These are phyloP conservation scores for Disparrhopalites patrizii DNA, from an alignment of 2,888 invertebrate genomes.

Conservation along the genomic window DNA sequence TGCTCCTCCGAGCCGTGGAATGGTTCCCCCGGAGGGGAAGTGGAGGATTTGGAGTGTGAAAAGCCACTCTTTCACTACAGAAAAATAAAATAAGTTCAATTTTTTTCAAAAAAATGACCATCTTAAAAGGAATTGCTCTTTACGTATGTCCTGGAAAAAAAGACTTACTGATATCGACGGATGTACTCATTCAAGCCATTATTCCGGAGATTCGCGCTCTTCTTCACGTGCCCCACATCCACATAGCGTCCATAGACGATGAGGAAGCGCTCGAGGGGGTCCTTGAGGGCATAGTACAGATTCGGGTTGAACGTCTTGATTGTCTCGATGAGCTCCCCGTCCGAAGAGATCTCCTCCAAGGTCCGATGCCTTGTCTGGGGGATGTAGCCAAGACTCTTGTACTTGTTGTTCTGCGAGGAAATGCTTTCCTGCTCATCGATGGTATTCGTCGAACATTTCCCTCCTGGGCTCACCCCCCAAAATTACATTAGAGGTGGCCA, in stretches of 20 bases:
- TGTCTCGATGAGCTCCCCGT: conserved; percentile 11
- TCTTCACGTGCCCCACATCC: conserved; percentile 20
- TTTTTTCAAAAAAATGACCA: not conserved
- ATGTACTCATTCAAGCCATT: conserved; percentile 24
- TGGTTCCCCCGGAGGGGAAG: conserved; percentile 15
- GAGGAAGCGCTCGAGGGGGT: conserved; percentile 34
- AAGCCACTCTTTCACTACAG: conserved; percentile 7
- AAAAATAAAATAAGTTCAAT: not conserved
- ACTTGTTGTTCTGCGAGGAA: no score
- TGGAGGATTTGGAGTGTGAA: not conserved
- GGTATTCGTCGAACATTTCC: no score
- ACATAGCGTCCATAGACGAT: conserved; percentile 36
- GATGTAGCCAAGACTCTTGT: not conserved
- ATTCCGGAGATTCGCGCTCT: conserved; percentile 9
- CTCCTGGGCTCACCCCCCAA: no score
- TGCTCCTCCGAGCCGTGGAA: not conserved
- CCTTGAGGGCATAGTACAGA: conserved; percentile 12
- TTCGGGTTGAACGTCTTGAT: conserved; percentile 16
- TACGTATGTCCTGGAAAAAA: no score
- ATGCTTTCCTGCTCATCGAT: no score
- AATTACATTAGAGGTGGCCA: no score
- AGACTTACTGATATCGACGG: conserved; percentile 11
- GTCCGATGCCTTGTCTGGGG: no score
- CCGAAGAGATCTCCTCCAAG: conserved; percentile 19
- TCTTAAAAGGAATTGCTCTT: not conserved